phyloP scores from a whole-genome alignment of 2,888 invertebrate genomes.

The Mystacides longicornis region DNA sequence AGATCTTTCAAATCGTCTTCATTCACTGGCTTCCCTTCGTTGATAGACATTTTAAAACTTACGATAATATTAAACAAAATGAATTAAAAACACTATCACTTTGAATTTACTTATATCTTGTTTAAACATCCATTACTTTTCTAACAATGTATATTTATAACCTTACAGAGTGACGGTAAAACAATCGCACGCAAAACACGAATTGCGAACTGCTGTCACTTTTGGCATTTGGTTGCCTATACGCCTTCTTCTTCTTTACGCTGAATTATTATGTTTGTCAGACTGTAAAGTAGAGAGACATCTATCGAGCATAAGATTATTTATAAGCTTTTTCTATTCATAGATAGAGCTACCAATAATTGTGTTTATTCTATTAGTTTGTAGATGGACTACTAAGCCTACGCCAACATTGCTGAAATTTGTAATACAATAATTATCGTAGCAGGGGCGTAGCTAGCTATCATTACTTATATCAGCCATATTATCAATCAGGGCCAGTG shows the following conservation, averaged over 20 bases:
- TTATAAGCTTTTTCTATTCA: neutral
- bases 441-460: too few relatives aligned
- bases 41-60: conserved; percentile 16
- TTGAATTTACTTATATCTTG: neutral
- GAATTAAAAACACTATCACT: neutral
- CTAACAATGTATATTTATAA: conserved; percentile 7
- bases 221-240: conserved; percentile 21
- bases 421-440: too few relatives aligned
- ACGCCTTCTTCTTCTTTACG: neutral
- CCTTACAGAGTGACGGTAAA: conserved; percentile 2
- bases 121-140: conserved; percentile 13
- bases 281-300: neutral
- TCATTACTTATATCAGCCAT: too few relatives aligned
- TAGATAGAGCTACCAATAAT: neutral
- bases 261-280: neutral
- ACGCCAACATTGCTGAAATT: too few relatives aligned
- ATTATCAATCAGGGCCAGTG: too few relatives aligned
- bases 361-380: neutral
- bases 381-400: too few relatives aligned
- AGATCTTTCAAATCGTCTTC: conserved; percentile 57
- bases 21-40: conserved; percentile 45
- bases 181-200: neutral
- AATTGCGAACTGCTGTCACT: conserved; percentile 17
- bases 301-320: neutral
- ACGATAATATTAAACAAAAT: neutral